A percentile compares a stretch with the other conserved stretches of the same genome.
phyloP scores from a whole-genome alignment of 2,797 vertebrate species.

The Melanotaenia boesemani region DNA sequence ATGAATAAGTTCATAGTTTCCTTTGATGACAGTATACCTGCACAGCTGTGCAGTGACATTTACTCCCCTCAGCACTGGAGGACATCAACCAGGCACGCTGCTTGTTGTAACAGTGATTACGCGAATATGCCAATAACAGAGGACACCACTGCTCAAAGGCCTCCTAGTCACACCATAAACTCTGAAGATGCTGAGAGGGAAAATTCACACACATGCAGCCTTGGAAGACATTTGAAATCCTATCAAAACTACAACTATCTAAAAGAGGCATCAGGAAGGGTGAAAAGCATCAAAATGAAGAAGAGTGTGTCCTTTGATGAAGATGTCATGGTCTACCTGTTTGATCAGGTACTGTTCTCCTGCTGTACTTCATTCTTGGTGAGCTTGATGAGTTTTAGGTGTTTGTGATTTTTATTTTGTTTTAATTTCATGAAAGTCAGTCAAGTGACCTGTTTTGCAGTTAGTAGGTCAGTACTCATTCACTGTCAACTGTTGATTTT shows the following conservation, averaged over 20 bases:
- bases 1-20: constrained; percentile 35
- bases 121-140: constrained; percentile 13
- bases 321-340: constrained; percentile 72
- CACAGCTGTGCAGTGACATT: constrained; percentile 66
- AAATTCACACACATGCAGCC: background rate
- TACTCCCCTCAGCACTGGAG: constrained; percentile 49
- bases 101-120: constrained; percentile 7
- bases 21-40: constrained; percentile 65
- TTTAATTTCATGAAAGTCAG: background rate
- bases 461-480: background rate
- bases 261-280: background rate
- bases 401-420: background rate
- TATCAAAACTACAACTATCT: background rate
- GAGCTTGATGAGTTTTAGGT: background rate
- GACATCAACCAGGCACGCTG: background rate
- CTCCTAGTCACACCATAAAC: background rate
- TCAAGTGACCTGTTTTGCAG: background rate
- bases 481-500: constrained; percentile 23
- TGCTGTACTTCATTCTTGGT: background rate
- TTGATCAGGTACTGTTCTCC: constrained; percentile 68
- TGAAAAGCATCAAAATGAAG: constrained; percentile 29
- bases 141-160: background rate
- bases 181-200: constrained; percentile 11
- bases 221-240: constrained; percentile 30
- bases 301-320: constrained; percentile 73